Evolutionary conservation across 2,113 vertebrate species (phyloP).

Genomic region (Heteronetta atricapilla): DNA sequence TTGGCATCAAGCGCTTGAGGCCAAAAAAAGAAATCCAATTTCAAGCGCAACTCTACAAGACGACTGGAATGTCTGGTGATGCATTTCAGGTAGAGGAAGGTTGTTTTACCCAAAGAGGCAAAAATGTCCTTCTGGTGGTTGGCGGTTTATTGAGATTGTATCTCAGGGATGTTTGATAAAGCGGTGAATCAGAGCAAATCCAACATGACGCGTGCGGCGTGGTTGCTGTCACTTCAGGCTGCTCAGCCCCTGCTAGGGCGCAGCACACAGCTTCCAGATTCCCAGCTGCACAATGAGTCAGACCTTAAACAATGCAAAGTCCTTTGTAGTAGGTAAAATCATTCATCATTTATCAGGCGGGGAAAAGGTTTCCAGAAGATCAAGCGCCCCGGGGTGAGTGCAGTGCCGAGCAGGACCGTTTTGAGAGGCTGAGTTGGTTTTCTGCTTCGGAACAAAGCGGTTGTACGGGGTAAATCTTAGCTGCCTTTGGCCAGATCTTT

Average conservation of each 20-base stretch:
- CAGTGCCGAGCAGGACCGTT: background rate
- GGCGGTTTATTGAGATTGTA: background rate
- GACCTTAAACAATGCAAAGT: background rate
- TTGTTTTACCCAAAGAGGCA: background rate
- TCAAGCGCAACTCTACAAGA: background rate
- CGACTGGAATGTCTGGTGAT: background rate
- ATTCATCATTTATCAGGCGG: background rate
- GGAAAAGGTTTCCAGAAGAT: background rate
- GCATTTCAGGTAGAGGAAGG: background rate
- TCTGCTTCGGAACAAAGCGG: background rate
- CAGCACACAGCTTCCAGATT: background rate
- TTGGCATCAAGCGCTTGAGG: background rate
- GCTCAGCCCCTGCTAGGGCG: background rate
- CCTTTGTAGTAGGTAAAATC: background rate
- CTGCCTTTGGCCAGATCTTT: slow-evolving; percentile 22
- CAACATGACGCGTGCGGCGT: background rate
- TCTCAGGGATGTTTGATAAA: background rate
- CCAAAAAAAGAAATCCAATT: background rate
- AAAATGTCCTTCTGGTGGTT: background rate
- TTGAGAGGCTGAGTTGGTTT: background rate
- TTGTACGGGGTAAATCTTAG: background rate
- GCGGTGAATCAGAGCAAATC: background rate
- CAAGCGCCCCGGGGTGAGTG: accelerated
- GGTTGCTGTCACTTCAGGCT: background rate
- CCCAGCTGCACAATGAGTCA: background rate